Evolutionary conservation across 2,888 invertebrate species (phyloP), one percentile per base, ranked within the genome.

Genomic region (Drosophila falleni): DNA sequence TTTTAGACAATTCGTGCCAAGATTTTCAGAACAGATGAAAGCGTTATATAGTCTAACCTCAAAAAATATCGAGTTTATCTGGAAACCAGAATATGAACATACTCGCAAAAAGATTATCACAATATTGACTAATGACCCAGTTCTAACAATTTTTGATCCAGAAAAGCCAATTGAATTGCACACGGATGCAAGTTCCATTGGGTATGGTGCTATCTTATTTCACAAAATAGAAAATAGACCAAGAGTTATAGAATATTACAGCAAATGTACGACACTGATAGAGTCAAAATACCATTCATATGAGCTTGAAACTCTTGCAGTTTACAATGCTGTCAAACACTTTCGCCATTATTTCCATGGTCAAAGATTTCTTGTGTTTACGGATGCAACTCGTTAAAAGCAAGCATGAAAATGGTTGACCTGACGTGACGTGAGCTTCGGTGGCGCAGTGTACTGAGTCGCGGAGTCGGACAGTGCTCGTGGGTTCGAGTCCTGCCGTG

Each of bases 71-170:
- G 33, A 42, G 9, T 58, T 65, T 29, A n/a, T 35, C 3, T 65
- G 51, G 51, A 23, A 16, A 9, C 16, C 19, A 2, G 23, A 59
- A 37, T 37, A 59, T 39, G 49, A 65, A 10, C 44, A 47, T 35
- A 47, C 54, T 23, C 49, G 42, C n/a, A 50, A 53, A 49, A 42
- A 49, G 35, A 54, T 54, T 19, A 60, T 51, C 35, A 23, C 51
- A 13, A 35, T n/a, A 41, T 31, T 65, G n/a, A 11, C 42, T 13
- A 49, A 47, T n/a, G 47, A 63, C 37, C 63, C 61, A 4, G 69
- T 62, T 19, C 37, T 70, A 1, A 50, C 54, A 6, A 58, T 70
- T 15, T 65, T 53, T 62, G 49, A 73, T 13, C 19, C 23, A n/a
- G n/a, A n/a, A 8, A 39, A 50, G 13, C 16, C 35, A 0, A 9